These are phyloP conservation scores for Malurus melanocephalus DNA, from an alignment of 2,113 vertebrate genomes.

Conservation along the genomic window DNA sequence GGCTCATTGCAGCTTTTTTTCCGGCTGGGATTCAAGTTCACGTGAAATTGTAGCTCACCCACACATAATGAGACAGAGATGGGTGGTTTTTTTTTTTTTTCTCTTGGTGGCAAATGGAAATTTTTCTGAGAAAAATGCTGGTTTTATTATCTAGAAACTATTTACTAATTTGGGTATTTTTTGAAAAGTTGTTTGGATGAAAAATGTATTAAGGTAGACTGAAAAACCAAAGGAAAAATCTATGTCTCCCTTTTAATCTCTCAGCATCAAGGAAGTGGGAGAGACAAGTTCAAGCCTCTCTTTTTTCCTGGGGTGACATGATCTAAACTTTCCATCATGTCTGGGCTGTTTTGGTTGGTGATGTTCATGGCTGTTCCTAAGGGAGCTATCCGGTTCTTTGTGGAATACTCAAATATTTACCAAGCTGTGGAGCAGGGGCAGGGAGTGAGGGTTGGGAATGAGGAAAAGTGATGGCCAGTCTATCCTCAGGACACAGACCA, in stretches of 20 bases:
- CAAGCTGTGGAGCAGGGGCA: not conserved
- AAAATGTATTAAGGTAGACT: not conserved
- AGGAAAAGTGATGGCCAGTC: not conserved
- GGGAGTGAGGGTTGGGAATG: not conserved
- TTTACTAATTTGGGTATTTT: not conserved
- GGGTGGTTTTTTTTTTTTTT: not conserved
- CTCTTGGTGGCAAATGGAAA: not conserved
- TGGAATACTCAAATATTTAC: not conserved
- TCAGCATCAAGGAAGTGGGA: not conserved
- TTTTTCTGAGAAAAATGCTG: not conserved
- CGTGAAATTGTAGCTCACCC: rapidly evolving
- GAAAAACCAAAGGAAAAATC: not conserved
- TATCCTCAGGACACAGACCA: not conserved
- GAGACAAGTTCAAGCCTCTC: not conserved
- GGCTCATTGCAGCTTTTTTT: not conserved
- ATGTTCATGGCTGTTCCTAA: not conserved
- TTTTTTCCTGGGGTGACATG: not conserved
- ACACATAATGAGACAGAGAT: not conserved
- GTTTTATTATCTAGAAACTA: not conserved
- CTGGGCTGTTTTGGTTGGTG: not conserved
- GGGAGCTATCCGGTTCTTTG: not conserved
- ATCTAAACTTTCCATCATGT: not conserved
- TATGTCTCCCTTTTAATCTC: not conserved
- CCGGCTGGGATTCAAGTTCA: not conserved
- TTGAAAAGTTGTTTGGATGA: not conserved